Evolutionary conservation across 2,888 invertebrate species (phyloP).

Genomic region (Caenorhabditis doughertyi): DNA sequence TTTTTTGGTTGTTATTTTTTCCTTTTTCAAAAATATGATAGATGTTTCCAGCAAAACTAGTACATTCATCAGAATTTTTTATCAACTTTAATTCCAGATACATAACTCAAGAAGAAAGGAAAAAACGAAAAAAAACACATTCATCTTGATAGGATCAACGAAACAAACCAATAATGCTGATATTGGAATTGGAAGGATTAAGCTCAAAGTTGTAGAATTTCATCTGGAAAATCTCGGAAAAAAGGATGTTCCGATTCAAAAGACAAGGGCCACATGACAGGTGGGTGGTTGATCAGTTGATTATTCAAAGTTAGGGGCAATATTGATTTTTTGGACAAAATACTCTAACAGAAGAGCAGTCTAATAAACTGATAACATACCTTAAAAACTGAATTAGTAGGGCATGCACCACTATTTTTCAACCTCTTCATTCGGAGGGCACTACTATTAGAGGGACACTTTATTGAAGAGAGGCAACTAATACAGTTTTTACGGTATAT

Average conservation of each 20-base stretch:
- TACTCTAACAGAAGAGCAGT: too few species aligned
- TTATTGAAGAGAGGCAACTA: too few species aligned
- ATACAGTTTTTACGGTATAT: too few species aligned
- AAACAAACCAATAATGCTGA: neutral
- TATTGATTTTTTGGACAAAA: too few species aligned
- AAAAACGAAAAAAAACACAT: neutral
- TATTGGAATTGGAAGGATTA: neutral
- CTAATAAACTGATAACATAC: too few species aligned
- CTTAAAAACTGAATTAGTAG: too few species aligned
- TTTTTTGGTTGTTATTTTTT: neutral
- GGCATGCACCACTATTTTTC: too few species aligned
- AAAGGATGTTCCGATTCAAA: slow-evolving; percentile 42
- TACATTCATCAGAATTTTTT: neutral
- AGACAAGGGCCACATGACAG: slow-evolving; percentile 15
- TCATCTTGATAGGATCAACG: neutral
- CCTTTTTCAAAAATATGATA: neutral
- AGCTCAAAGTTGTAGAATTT: neutral
- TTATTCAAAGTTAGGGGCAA: too few species aligned
- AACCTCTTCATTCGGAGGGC: too few species aligned
- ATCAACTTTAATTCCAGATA: neutral
- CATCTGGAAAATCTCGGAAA: neutral
- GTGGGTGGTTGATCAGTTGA: too few species aligned
- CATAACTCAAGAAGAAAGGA: neutral
- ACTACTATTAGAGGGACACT: too few species aligned
- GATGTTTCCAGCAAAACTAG: neutral